These are phyloP conservation scores for Suncus etruscus DNA, from an alignment of 2,113 vertebrate genomes.

Conservation along the genomic window DNA sequence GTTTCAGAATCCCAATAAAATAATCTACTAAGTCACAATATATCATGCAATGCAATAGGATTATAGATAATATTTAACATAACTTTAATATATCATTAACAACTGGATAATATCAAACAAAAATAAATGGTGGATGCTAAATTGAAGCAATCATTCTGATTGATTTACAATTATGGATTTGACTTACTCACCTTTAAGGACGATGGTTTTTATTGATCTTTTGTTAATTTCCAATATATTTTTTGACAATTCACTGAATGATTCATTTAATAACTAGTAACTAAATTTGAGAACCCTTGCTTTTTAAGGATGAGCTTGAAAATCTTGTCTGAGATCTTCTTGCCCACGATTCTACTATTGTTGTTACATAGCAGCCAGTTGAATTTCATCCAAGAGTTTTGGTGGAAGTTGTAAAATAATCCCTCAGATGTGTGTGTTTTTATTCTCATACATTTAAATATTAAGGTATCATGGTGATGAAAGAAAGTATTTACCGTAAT, in stretches of 20 bases:
- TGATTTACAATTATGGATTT: not conserved
- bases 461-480: not conserved
- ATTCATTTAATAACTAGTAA: not conserved
- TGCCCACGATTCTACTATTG: not conserved
- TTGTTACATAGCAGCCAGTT: not conserved
- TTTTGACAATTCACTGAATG: not conserved
- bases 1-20: slow-evolving; percentile 8
- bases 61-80: not conserved
- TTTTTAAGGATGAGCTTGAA: not conserved
- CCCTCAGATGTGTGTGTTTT: slow-evolving; percentile 20
- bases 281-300: too few relatives aligned
- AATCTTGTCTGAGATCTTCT: not conserved
- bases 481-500: slow-evolving; percentile 30
- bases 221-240: not conserved
- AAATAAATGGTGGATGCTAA: slow-evolving; percentile 5
- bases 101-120: not conserved
- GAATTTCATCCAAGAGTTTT: not conserved
- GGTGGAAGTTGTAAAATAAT: slow-evolving; percentile 4
- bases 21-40: not conserved
- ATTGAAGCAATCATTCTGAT: not conserved
- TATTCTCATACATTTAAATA: slow-evolving; percentile 15
- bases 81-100: not conserved
- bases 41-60: not conserved
- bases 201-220: slow-evolving; percentile 9
- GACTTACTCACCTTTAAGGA: not conserved